These are phyloP conservation scores for Podarcis muralis DNA, from an alignment of 2,113 vertebrate genomes.

Conservation along the genomic window DNA sequence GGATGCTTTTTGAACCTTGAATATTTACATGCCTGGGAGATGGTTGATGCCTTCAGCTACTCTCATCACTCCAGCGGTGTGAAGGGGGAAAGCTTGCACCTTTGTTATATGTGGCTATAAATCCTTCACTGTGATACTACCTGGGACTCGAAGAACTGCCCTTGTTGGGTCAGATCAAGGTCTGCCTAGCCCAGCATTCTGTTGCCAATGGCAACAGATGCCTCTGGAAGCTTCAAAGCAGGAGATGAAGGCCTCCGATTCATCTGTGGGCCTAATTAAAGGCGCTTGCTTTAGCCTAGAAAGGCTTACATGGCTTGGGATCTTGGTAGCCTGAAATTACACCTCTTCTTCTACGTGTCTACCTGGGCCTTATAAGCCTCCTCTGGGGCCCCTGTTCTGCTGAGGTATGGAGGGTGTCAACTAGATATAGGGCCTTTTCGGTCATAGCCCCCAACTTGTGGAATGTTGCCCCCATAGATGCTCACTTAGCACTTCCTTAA, in stretches of 20 bases:
- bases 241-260: background rate
- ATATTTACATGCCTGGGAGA: background rate
- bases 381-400: no score
- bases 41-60: background rate
- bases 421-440: no score
- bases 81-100: background rate
- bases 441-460: no score
- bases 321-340: no score
- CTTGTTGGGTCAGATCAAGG: background rate
- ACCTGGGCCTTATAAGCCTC: background rate
- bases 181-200: background rate
- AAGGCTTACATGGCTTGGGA: background rate
- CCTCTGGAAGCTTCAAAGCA: constrained; percentile 27
- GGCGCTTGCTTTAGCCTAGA: background rate
- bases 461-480: no score
- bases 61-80: background rate
- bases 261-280: background rate
- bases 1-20: background rate
- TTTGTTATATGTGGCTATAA: background rate
- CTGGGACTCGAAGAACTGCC: background rate
- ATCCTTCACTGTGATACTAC: background rate
- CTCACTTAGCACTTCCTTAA: no score
- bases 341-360: no score
- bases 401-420: no score
- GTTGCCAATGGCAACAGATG: background rate